Evolutionary conservation across 2,113 vertebrate species (phyloP), one percentile per base, ranked within the genome.

Genomic region (Falcunculus frontatus): DNA sequence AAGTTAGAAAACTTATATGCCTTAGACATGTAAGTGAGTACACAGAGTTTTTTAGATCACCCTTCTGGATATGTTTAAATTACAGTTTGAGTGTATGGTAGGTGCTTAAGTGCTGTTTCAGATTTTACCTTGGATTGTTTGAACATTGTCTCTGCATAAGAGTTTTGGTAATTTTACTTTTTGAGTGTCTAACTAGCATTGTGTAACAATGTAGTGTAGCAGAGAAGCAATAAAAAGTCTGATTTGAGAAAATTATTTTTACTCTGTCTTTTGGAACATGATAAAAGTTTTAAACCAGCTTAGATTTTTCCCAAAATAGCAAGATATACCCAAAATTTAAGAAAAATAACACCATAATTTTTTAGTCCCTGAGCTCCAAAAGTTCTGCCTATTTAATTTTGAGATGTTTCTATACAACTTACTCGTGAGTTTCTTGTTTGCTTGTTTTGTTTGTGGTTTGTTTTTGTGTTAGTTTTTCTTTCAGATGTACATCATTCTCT

Each of bases 261-360:
- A 18, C 4, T 84, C 32, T 41, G 18, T 80, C 22, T 56, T 73
- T 44, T 79, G 5, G 10, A 85, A 76, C 22, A 25, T 23, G 13
- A 72, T 32, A 30, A 29, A 77, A 53, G 30, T 12, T 41, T 78
- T 44, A 85, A 84, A 55, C 44, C 32, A 52, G 10, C 5, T 37
- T 72, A 83, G 17, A 23, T 75, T 93, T 90, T 92, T 84, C 7
- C 4, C 9, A 6, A 81, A 84, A 56, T 21, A 62, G 21, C 17
- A 84, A 84, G 9, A 59, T 35, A 22, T 7, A 17, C 2, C 39
- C 14, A 76, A 90, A 89, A 74, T 8, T 2, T 26, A 26, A 13
- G 9, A 18, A 4, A 1, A 30, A 59, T 62, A 32, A 6, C 0
- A 0, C 0, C 35, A 27, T 29, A 29, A 44, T 41, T 55, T 67